Percentiles rank a stretch among this genome's conserved stretches.
Evolutionary conservation across 2,797 vertebrate species (phyloP).

Genomic region (Rhinogobio ventralis): DNA sequence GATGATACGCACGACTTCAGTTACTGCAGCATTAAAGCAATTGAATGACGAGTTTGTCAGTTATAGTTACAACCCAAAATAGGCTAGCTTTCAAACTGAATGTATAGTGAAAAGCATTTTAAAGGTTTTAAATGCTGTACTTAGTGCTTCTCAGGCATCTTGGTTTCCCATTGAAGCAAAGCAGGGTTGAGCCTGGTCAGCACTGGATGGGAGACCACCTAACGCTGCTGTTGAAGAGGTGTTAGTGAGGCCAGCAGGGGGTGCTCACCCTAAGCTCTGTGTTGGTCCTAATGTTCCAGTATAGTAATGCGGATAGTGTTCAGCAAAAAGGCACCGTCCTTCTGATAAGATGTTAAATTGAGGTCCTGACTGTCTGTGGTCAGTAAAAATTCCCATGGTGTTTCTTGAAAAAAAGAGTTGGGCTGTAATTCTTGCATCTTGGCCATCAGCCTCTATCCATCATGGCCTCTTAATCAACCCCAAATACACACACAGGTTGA

Average conservation of each 20-base stretch:
- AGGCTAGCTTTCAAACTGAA: not conserved
- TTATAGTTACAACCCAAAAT: slow-evolving; percentile 8
- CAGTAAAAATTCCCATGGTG: not conserved
- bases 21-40: slow-evolving; percentile 18
- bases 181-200: slow-evolving; percentile 2
- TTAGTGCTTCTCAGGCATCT: not conserved
- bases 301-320: not conserved
- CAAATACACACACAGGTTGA: not conserved
- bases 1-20: slow-evolving; percentile 22
- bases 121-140: not conserved
- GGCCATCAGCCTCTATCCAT: not conserved
- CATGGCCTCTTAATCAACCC: not conserved
- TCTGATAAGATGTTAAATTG: slow-evolving; percentile 5
- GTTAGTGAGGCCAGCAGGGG: slow-evolving; percentile 14
- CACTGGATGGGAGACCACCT: not conserved
- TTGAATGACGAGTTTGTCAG: slow-evolving; percentile 8
- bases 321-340: not conserved
- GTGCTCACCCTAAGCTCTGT: not conserved
- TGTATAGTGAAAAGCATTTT: not conserved
- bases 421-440: not conserved
- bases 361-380: not conserved
- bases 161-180: not conserved
- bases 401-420: not conserved
- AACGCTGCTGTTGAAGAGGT: not conserved
- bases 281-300: not conserved